Conservation (phyloP, 2,797 vertebrate species). For the Hephaestus fuliginosus region DNA sequence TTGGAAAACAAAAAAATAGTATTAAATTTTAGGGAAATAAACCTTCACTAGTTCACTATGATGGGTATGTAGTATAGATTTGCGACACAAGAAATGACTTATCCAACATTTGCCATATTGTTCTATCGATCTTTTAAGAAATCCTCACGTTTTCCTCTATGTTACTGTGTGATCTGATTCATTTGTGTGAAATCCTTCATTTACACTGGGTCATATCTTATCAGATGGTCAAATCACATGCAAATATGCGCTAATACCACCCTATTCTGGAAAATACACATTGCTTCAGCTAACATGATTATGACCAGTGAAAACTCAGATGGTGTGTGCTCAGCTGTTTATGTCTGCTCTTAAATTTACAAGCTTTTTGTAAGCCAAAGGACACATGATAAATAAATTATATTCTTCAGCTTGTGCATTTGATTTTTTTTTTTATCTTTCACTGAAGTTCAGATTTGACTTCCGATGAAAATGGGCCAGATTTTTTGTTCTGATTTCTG, state of each 20-base stretch:
- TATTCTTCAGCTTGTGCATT: background rate
- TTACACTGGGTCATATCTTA: background rate
- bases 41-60: too few species aligned
- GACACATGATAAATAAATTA: background rate
- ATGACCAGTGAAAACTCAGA: too few species aligned
- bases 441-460: too few species aligned
- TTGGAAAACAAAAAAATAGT: background rate
- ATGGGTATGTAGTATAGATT: too few species aligned
- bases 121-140: too few species aligned
- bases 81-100: too few species aligned
- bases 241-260: background rate
- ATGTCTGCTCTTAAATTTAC: background rate
- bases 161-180: too few species aligned
- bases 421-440: background rate
- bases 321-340: background rate
- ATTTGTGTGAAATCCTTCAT: too few species aligned
- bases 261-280: background rate
- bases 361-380: background rate
- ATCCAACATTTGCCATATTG: too few species aligned
- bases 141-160: too few species aligned
- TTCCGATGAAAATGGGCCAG: too few species aligned
- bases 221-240: background rate
- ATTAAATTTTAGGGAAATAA: background rate
- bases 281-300: background rate
- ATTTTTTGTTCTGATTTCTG: conserved; percentile 1